Evolutionary conservation across 2,113 vertebrate species (phyloP).

Genomic region (Heterochromis multidens): DNA sequence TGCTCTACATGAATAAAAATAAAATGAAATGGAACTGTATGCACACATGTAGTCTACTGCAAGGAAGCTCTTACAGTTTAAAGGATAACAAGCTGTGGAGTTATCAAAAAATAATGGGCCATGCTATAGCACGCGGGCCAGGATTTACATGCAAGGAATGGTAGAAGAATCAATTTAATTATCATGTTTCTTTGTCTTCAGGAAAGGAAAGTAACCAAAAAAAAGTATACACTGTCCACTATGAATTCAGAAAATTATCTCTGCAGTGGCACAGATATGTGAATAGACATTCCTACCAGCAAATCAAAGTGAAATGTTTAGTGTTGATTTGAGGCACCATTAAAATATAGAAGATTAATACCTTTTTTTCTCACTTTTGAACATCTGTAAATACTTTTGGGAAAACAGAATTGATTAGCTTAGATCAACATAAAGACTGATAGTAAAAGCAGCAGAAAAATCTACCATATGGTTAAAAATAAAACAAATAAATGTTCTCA

Average conservation of each 20-base stretch:
- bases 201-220: neutral
- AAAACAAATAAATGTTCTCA: neutral
- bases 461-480: neutral
- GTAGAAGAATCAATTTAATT: neutral
- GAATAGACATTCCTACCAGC: neutral
- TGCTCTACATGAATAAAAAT: neutral
- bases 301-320: neutral
- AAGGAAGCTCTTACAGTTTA: neutral
- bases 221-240: neutral
- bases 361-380: neutral
- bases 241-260: neutral
- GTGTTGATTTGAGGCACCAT: neutral
- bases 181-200: neutral
- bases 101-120: constrained; percentile 13
- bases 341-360: neutral
- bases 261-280: neutral
- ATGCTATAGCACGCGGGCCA: neutral
- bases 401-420: neutral
- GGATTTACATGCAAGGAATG: neutral
- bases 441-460: neutral
- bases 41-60: neutral
- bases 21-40: neutral
- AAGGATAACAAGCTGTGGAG: constrained; percentile 13
- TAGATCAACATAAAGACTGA: neutral
- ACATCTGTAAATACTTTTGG: neutral